Percentiles rank a stretch among this genome's conserved stretches.
These are phyloP conservation scores for Homalodisca vitripennis DNA, from an alignment of 1,140 invertebrate species.

Conservation along the genomic window DNA sequence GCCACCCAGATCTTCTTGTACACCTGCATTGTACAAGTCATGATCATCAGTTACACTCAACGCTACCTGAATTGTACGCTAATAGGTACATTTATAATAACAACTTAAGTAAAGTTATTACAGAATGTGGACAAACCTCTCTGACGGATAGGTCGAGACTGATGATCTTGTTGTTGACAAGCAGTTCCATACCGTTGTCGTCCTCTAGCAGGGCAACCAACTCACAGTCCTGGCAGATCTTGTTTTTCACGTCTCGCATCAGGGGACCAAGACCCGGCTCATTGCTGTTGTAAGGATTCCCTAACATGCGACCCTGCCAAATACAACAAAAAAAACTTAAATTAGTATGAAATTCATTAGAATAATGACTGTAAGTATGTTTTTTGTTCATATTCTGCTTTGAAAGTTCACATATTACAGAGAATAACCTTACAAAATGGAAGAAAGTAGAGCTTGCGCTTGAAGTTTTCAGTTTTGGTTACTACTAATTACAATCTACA, in stretches of 20 bases:
- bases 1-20: conserved; percentile 65
- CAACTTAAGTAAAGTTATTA: too few species aligned
- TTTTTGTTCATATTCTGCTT: too few species aligned
- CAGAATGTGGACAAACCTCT: conserved; percentile 74
- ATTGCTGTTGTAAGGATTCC: conserved; percentile 94
- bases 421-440: too few species aligned
- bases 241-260: conserved; percentile 98
- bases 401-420: too few species aligned
- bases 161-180: conserved; percentile 99
- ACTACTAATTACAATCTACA: too few species aligned
- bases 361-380: too few species aligned
- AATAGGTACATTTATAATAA: too few species aligned
- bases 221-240: conserved; percentile 97
- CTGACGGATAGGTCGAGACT: conserved; percentile 93
- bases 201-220: conserved; percentile 94
- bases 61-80: too few species aligned
- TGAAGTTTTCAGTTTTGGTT: too few species aligned
- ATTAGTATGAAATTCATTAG: too few species aligned
- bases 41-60: too few species aligned
- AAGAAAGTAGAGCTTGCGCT: too few species aligned
- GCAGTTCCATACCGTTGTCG: conserved; percentile 97
- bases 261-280: conserved; percentile 93
- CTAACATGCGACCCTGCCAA: conserved; percentile 87
- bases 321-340: conserved; percentile 28
- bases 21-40: conserved; percentile 43